Evolutionary conservation across 1,140 invertebrate genomes (phyloP).

Genomic region (Whitmania pigra): DNA sequence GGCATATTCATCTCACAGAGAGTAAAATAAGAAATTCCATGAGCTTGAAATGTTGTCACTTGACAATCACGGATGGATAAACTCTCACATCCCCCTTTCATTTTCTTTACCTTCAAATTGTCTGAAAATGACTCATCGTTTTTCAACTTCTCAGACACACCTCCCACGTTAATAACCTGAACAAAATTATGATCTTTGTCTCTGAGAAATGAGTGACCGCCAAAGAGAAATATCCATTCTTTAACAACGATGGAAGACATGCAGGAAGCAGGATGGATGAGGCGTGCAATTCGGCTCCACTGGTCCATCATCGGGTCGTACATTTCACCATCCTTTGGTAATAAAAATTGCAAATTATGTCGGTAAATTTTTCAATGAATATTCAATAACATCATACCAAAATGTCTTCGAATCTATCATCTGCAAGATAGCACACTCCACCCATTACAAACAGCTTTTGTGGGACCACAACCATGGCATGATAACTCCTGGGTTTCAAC

Average conservation of each 20-base stretch:
- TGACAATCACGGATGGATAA: not conserved
- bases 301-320: not conserved
- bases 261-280: not conserved
- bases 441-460: conserved; percentile 2
- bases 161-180: conserved; percentile 3
- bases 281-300: not conserved
- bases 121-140: not conserved
- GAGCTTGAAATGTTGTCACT: not conserved
- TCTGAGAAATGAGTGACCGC: not conserved
- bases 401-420: not conserved
- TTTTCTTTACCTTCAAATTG: not conserved
- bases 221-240: conserved; percentile 2
- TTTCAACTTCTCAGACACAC: not conserved
- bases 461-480: not conserved
- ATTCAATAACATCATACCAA: not conserved
- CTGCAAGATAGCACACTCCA: conserved; percentile 5
- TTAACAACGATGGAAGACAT: not conserved
- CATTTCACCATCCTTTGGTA: not conserved
- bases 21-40: conserved; percentile 6
- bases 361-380: not conserved
- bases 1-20: not conserved
- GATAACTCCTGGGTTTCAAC: conserved; percentile 1
- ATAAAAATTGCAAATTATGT: not conserved
- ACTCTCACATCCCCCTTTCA: not conserved
- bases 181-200: conserved; percentile 1